These are phyloP conservation scores for Phaetusa simplex DNA, from an alignment of 2,113 vertebrate genomes.

Conservation along the genomic window DNA sequence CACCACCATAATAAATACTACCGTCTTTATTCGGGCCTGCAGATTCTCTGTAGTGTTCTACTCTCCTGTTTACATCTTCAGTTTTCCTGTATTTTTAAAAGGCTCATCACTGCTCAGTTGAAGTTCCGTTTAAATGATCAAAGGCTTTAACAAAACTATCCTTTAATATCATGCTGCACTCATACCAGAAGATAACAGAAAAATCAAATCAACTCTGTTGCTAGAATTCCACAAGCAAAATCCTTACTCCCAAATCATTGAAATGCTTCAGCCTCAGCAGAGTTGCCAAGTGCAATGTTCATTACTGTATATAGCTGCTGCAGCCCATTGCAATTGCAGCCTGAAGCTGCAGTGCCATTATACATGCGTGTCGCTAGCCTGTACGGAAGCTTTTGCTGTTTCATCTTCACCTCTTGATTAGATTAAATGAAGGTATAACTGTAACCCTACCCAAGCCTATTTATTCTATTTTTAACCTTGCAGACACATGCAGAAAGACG, in stretches of 20 bases:
- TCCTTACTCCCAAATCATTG: not conserved
- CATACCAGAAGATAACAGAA: not conserved
- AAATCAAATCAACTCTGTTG: not conserved
- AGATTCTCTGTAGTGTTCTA: not conserved
- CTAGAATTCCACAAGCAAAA: not conserved
- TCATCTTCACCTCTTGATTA: not conserved
- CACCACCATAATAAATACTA: not conserved
- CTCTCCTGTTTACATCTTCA: not conserved
- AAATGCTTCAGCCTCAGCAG: not conserved
- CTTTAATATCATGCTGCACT: not conserved
- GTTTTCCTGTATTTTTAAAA: not conserved
- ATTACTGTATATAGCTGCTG: not conserved
- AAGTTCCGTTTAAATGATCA: not conserved
- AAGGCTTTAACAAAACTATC: not conserved
- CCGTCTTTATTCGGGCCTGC: not conserved
- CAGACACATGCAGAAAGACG: not conserved
- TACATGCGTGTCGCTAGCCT: not conserved
- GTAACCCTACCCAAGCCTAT: not conserved
- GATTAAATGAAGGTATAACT: not conserved
- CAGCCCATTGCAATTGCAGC: not conserved
- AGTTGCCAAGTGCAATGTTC: not conserved
- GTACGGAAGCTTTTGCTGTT: not conserved
- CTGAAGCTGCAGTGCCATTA: not conserved
- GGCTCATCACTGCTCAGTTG: not conserved
- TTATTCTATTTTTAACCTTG: conserved; percentile 11